These are phyloP conservation scores for Bactericera cockerelli DNA, from an alignment of 1,140 invertebrate species.

Conservation along the genomic window DNA sequence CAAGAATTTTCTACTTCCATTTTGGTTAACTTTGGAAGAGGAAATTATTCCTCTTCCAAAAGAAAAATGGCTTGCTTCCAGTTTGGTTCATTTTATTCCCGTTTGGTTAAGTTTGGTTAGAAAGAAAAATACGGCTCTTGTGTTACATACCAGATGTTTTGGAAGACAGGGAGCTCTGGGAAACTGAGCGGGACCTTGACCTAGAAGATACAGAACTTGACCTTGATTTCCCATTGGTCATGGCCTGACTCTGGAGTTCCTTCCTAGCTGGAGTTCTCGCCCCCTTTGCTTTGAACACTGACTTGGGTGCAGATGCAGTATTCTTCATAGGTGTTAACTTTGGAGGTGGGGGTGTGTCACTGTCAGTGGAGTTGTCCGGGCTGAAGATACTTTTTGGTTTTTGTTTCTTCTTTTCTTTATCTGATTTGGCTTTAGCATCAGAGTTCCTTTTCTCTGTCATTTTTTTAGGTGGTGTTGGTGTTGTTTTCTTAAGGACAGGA, in stretches of 20 bases:
- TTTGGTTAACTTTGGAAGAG: too few relatives aligned
- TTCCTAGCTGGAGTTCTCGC: slow-evolving; percentile 23
- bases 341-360: slow-evolving; percentile 33
- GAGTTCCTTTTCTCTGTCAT: slow-evolving; percentile 16
- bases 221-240: slow-evolving; percentile 28
- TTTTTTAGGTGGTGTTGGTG: slow-evolving; percentile 19
- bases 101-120: too few relatives aligned
- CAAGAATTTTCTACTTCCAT: too few relatives aligned
- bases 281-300: slow-evolving; percentile 22
- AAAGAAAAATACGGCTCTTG: too few relatives aligned
- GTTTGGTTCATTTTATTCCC: too few relatives aligned
- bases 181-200: slow-evolving; percentile 23
- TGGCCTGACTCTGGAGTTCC: slow-evolving; percentile 23
- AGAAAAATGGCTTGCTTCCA: too few relatives aligned
- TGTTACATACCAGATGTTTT: neutral
- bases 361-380: slow-evolving; percentile 63
- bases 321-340: slow-evolving; percentile 30
- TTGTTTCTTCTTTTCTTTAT: slow-evolving; percentile 34
- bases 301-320: slow-evolving; percentile 28
- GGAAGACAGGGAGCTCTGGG: slow-evolving; percentile 17
- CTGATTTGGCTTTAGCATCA: slow-evolving; percentile 17
- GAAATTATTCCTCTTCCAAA: too few relatives aligned
- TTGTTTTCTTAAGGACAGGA: slow-evolving; percentile 19
- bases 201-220: slow-evolving; percentile 31
- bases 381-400: slow-evolving; percentile 72